Evolutionary conservation across 2,888 invertebrate species (phyloP).

Genomic region (Leucozona laternaria): DNA sequence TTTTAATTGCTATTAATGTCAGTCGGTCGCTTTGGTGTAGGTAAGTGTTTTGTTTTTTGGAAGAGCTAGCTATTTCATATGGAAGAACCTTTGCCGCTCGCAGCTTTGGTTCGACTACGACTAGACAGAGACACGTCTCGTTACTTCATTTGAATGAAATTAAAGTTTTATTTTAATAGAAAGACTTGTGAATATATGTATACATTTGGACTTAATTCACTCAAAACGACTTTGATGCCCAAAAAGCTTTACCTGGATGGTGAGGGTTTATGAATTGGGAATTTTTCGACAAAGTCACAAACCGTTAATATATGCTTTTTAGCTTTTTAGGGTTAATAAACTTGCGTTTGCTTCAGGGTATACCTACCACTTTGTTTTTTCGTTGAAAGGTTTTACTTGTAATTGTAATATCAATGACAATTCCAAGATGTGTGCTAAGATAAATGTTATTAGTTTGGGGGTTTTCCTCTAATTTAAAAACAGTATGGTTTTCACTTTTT

Average conservation of each 20-base stretch:
- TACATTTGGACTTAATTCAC: background rate
- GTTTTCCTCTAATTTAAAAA: no score
- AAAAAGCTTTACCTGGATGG: background rate
- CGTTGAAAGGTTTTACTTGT: background rate
- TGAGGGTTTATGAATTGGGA: conserved; percentile 10
- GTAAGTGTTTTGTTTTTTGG: conserved; percentile 8
- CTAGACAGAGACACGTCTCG: background rate
- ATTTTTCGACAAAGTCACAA: conserved; percentile 2
- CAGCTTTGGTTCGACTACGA: conserved; percentile 3
- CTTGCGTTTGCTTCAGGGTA: background rate
- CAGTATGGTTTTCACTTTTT: no score
- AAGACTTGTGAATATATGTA: background rate
- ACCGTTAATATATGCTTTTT: background rate
- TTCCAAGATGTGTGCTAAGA: background rate
- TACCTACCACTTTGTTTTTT: background rate
- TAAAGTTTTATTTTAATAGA: background rate
- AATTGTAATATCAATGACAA: background rate
- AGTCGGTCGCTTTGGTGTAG: conserved; percentile 14
- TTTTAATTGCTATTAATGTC: conserved; percentile 50
- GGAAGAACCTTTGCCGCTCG: background rate
- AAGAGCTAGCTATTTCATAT: conserved; percentile 1
- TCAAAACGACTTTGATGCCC: conserved; percentile 1
- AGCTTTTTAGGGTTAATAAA: background rate
- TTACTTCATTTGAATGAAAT: conserved; percentile 12
- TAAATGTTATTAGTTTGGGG: background rate